Percentiles rank a stretch among this genome's conserved stretches.
Conservation (phyloP, 1,140 invertebrate species). For the Druon quercuslanigerum region DNA sequence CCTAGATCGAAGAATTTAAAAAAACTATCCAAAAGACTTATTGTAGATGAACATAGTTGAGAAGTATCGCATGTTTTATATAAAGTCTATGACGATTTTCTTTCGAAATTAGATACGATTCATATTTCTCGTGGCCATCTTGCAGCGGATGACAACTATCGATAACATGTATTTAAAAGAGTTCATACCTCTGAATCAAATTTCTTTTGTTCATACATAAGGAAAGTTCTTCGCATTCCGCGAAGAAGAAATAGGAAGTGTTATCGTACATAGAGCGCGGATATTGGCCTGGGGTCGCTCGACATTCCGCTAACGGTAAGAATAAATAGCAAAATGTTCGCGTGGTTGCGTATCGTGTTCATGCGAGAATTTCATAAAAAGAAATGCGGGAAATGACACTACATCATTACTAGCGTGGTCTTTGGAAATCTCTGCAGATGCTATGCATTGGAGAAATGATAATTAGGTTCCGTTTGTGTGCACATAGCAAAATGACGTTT, state of each 20-base stretch:
- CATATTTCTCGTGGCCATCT: too few relatives aligned
- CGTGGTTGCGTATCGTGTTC: conserved; percentile 43
- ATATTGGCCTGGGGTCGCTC: conserved; percentile 39
- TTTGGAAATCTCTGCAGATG: conserved; percentile 47
- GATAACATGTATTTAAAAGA: background rate
- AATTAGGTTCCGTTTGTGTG: conserved; percentile 56
- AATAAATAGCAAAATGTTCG: conserved; percentile 44
- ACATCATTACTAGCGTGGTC: conserved; percentile 54
- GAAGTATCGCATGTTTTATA: too few relatives aligned
- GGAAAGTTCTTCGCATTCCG: background rate
- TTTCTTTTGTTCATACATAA: background rate
- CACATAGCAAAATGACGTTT: conserved; percentile 5
- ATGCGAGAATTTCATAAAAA: conserved; percentile 57
- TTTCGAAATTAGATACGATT: too few relatives aligned
- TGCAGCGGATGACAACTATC: too few relatives aligned
- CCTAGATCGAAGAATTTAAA: too few relatives aligned
- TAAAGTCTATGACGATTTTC: too few relatives aligned
- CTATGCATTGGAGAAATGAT: conserved; percentile 65
- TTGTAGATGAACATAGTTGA: too few relatives aligned
- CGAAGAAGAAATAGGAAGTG: conserved; percentile 21
- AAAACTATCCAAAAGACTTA: too few relatives aligned
- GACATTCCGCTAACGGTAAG: conserved; percentile 54
- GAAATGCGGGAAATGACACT: conserved; percentile 62
- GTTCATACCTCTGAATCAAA: background rate
- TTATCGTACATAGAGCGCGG: conserved; percentile 22